Conservation (phyloP, 1,140 invertebrate species). For the Listronotus bonariensis region DNA sequence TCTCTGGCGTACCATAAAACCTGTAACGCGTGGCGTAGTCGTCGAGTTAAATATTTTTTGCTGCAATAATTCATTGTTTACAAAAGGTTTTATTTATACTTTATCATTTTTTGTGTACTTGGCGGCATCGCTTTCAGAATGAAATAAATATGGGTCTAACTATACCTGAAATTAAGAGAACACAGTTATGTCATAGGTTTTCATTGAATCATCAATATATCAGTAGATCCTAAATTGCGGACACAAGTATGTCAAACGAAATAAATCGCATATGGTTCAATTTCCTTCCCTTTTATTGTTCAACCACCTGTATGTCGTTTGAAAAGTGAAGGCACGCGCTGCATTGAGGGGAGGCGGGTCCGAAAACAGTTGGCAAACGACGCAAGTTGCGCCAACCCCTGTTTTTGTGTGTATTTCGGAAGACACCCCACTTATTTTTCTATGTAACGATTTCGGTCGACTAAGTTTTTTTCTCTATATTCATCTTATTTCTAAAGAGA, state of each 20-base stretch:
- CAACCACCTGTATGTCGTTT: conserved; percentile 31
- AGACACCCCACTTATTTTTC: conserved; percentile 14
- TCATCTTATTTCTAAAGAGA: background rate
- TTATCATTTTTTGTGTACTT: too few species aligned
- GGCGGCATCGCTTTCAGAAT: too few species aligned
- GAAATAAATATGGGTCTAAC: too few species aligned
- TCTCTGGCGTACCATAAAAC: too few species aligned
- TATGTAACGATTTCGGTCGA: conserved; percentile 10
- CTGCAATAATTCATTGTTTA: too few species aligned
- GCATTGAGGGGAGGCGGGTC: conserved; percentile 22
- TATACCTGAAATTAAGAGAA: too few species aligned
- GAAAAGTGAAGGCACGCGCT: conserved; percentile 31
- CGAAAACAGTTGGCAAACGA: conserved; percentile 29
- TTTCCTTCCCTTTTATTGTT: conserved; percentile 11
- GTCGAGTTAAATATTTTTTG: too few species aligned
- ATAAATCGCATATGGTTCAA: conserved; percentile 22
- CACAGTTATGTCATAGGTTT: too few species aligned
- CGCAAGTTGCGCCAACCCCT: conserved; percentile 24
- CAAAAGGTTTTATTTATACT: too few species aligned
- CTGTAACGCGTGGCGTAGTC: too few species aligned
- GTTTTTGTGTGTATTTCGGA: conserved; percentile 23
- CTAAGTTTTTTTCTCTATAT: background rate
- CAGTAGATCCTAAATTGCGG: too few species aligned
- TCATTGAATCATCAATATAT: too few species aligned
- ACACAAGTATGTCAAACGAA: conserved; percentile 16